Evolutionary conservation across 2,113 vertebrate genomes (phyloP).

Genomic region (Oryzias curvinotus): DNA sequence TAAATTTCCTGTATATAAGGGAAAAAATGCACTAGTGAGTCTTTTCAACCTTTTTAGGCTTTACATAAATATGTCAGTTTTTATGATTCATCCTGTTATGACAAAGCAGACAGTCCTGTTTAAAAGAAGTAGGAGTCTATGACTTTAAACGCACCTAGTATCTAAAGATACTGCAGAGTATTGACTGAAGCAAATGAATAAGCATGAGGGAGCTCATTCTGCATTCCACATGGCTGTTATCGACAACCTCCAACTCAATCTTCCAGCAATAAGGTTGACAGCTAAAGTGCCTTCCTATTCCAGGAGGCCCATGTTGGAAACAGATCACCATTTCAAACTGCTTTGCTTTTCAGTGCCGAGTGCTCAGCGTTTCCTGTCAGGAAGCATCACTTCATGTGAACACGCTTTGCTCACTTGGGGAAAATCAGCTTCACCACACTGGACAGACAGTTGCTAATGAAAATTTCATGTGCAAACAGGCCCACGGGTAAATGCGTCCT

Average conservation of each 20-base stretch:
- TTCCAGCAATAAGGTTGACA: conserved; percentile 27
- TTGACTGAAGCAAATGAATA: background rate
- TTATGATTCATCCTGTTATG: no score
- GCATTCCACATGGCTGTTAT: background rate
- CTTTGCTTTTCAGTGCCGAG: conserved; percentile 10
- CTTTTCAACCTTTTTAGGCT: no score
- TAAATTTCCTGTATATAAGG: no score
- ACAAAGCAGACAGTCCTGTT: no score
- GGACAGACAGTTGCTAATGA: conserved; percentile 37
- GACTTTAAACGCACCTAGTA: background rate
- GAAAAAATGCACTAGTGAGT: no score
- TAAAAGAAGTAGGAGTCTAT: background rate
- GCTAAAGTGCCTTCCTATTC: conserved; percentile 26
- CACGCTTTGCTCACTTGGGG: conserved; percentile 26
- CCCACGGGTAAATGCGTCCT: conserved; percentile 5
- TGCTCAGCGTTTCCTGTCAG: conserved; percentile 5
- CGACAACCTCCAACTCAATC: background rate
- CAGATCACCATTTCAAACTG: conserved; percentile 19
- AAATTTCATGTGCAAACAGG: conserved; percentile 52
- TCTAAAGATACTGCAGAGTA: background rate
- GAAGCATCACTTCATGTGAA: conserved; percentile 21
- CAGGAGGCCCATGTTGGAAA: conserved; percentile 16
- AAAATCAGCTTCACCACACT: conserved; percentile 29
- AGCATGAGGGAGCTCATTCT: background rate
- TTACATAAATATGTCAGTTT: no score